Evolutionary conservation across 2,888 invertebrate species (phyloP), one percentile per base, ranked within the genome.

Genomic region (Invenusta paracnida): DNA sequence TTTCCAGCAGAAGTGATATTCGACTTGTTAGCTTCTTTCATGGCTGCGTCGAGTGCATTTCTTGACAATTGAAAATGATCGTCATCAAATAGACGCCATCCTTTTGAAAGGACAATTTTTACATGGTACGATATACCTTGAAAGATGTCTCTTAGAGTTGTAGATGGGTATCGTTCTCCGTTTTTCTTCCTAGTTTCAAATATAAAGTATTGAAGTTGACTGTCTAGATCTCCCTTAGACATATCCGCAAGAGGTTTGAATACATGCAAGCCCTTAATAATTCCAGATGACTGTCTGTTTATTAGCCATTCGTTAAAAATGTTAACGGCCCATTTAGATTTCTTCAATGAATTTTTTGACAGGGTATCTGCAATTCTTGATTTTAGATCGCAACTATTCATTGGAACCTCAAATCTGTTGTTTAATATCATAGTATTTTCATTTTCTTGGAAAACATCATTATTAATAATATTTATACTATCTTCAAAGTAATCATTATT

Each of bases 131-230:
- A 2, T 2, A 79, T 79, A 5, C 79, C 79, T 79, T 79, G 28
- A 11, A 79, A 79, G 2, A 79, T 79, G n/a, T 79, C 79, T 5
- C 79, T 23, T 23, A 79, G n/a, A n/a, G 79, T 27, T 11, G 5
- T 79, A 79, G 79, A 2, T 79, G 79, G 79, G n/a, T 79, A 79
- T 27, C 79, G 79, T 23, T 27, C 79, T 2, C 79, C 79, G 23
- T 79, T 79, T 2, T 11, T 79, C 5, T 79, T 23, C n/a, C 48
- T 48, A 5, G n/a, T n/a, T 27, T 79, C n/a, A n/a, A 79, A 79
- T 2, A 27, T 5, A 79, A 79, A 79, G 79, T 27, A 79, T 23
- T 79, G n/a, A 5, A 79, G 79, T 23, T 79, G 79, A 79, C 5
- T 23, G n/a, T 79, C 79, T 2, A 79, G 79, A 2, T 11, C 79